Evolutionary conservation across 1,140 invertebrate species (phyloP).

Genomic region (Scaptomyza pallida): DNA sequence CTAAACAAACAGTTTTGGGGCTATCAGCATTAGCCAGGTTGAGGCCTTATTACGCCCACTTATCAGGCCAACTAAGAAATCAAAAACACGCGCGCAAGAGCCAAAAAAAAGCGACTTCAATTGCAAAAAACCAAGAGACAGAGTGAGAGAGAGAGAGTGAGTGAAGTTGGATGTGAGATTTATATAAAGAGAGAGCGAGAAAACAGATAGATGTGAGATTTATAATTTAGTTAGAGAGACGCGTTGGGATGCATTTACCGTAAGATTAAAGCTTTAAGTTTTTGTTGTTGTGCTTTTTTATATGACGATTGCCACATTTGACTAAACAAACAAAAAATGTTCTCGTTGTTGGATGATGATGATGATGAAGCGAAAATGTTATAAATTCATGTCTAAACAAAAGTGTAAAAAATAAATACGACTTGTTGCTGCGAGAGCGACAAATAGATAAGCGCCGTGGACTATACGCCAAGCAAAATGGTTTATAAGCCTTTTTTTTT

Average conservation of each 20-base stretch:
- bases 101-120: conserved; percentile 40
- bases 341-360: neutral
- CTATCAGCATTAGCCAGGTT: conserved; percentile 35
- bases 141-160: conserved; percentile 11
- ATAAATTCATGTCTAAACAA: conserved; percentile 82
- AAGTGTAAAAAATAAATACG: conserved; percentile 80
- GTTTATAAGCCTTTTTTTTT: neutral
- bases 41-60: conserved; percentile 32
- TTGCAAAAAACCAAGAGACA: conserved; percentile 54
- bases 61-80: conserved; percentile 54
- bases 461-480: conserved; percentile 9
- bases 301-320: conserved; percentile 65
- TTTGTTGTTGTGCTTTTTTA: no score
- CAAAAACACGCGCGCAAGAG: neutral
- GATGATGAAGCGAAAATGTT: conserved; percentile 34
- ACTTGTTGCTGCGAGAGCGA: conserved; percentile 37
- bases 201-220: conserved; percentile 69
- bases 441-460: conserved; percentile 49
- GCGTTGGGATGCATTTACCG: conserved; percentile 10
- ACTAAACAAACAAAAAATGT: conserved; percentile 51
- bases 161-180: conserved; percentile 65
- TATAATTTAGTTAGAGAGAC: conserved; percentile 47
- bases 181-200: conserved; percentile 39
- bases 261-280: conserved; percentile 38
- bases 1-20: conserved; percentile 47